Percentiles rank a stretch among this genome's conserved stretches.
These are phyloP conservation scores for Drosophila funebris DNA, from an alignment of 1,140 invertebrate species.

Conservation along the genomic window DNA sequence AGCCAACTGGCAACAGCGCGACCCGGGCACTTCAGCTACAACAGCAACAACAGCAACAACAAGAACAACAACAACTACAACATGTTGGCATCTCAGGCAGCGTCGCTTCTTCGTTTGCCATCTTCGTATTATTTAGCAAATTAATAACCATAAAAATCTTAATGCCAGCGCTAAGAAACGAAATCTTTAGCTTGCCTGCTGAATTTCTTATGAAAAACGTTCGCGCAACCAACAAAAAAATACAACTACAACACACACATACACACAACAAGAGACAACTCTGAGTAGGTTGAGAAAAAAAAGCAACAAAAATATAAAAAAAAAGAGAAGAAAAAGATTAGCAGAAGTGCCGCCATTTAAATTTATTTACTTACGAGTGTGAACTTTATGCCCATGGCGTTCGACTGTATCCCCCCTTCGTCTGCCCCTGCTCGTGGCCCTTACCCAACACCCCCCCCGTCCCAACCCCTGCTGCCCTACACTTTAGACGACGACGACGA, in stretches of 20 bases:
- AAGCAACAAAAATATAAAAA: constrained; percentile 46
- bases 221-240: constrained; percentile 53
- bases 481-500: constrained; percentile 21
- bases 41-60: neutral
- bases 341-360: constrained; percentile 81
- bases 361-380: constrained; percentile 82
- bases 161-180: constrained; percentile 74
- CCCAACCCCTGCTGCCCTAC: neutral
- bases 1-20: constrained; percentile 20
- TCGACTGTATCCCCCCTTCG: constrained; percentile 32
- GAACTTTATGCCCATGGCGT: constrained; percentile 78
- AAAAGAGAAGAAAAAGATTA: constrained; percentile 56
- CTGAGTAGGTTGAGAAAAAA: constrained; percentile 43
- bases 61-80: neutral
- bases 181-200: constrained; percentile 78
- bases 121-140: constrained; percentile 80
- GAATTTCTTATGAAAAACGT: constrained; percentile 79
- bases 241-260: constrained; percentile 6
- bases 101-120: constrained; percentile 28
- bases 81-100: neutral
- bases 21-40: constrained; percentile 18
- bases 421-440: neutral
- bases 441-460: neutral
- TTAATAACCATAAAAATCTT: constrained; percentile 82
- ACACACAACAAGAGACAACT: constrained; percentile 40